Percentiles rank a stretch among this genome's conserved stretches.
These are phyloP conservation scores for Actinemys pallida DNA, from an alignment of 2,113 vertebrate genomes.

Conservation along the genomic window DNA sequence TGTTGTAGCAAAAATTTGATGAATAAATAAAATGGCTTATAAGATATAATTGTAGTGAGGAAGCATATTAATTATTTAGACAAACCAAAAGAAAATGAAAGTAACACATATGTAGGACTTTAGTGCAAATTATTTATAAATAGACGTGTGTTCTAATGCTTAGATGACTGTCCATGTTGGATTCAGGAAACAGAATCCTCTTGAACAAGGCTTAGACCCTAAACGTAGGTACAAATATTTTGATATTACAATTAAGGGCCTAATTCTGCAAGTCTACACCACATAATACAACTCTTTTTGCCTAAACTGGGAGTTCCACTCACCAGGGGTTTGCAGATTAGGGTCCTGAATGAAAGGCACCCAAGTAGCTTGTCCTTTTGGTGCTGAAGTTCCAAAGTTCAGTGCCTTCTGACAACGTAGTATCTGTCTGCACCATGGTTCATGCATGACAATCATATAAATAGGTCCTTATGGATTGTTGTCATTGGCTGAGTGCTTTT, in stretches of 20 bases:
- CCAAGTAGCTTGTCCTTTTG: not conserved
- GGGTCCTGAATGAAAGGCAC: not conserved
- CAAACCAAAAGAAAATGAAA: conserved; percentile 43
- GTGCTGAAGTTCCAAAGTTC: not conserved
- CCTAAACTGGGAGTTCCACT: not conserved
- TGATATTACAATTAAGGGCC: not conserved
- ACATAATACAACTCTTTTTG: not conserved
- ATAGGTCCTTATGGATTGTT: not conserved
- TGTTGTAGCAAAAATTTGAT: conserved; percentile 26
- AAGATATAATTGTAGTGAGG: not conserved
- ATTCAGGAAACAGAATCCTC: not conserved
- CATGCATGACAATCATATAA: not conserved
- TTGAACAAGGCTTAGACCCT: conserved; percentile 26
- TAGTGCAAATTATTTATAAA: conserved; percentile 27
- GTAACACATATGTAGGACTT: not conserved
- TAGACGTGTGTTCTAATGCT: conserved; percentile 20
- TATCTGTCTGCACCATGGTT: not conserved
- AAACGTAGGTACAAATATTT: conserved; percentile 10
- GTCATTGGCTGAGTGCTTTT: not conserved
- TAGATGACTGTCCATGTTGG: not conserved
- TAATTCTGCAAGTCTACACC: not conserved
- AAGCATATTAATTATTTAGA: conserved; percentile 56
- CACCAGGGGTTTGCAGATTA: not conserved
- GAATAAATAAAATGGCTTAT: conserved; percentile 49
- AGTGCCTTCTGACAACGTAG: not conserved